phyloP scores from a whole-genome alignment of 2,888 invertebrate genomes.

The Patella pellucida region DNA sequence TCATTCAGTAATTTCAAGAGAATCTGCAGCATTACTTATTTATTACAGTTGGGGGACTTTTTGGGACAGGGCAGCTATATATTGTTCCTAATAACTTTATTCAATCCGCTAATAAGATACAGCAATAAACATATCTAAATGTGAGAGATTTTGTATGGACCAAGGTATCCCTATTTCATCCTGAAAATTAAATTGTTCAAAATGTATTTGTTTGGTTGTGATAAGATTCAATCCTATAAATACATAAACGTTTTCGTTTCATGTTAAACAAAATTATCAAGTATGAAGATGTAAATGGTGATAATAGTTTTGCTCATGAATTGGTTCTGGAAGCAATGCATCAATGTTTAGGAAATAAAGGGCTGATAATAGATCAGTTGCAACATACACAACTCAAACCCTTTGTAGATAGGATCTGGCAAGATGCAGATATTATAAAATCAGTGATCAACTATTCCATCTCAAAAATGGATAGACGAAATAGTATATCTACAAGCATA shows the following conservation, averaged over 20 bases:
- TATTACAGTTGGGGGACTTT: no score
- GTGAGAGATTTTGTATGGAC: no score
- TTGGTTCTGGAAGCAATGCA: constrained; percentile 52
- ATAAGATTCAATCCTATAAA: no score
- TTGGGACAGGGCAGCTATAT: no score
- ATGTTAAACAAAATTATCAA: constrained; percentile 28
- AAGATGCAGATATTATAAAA: constrained; percentile 12
- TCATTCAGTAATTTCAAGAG: no score
- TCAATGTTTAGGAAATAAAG: constrained; percentile 46
- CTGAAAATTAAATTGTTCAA: neutral
- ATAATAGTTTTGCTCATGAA: constrained; percentile 50
- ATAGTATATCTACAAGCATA: constrained; percentile 54
- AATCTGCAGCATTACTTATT: no score
- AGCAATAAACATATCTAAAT: no score
- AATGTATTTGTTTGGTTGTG: neutral
- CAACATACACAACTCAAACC: constrained; percentile 40
- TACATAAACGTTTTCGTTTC: no score
- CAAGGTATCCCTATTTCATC: no score
- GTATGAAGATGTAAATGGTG: constrained; percentile 46
- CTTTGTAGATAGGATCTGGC: constrained; percentile 48
- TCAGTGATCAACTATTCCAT: constrained; percentile 21
- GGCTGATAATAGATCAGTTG: constrained; percentile 37
- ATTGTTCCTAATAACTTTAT: no score
- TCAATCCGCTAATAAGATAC: no score
- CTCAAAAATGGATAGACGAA: constrained; percentile 32